Percentiles rank a stretch among this genome's conserved stretches.
phyloP scores from a whole-genome alignment of 2,888 invertebrate species.

The Buathra laborator region DNA sequence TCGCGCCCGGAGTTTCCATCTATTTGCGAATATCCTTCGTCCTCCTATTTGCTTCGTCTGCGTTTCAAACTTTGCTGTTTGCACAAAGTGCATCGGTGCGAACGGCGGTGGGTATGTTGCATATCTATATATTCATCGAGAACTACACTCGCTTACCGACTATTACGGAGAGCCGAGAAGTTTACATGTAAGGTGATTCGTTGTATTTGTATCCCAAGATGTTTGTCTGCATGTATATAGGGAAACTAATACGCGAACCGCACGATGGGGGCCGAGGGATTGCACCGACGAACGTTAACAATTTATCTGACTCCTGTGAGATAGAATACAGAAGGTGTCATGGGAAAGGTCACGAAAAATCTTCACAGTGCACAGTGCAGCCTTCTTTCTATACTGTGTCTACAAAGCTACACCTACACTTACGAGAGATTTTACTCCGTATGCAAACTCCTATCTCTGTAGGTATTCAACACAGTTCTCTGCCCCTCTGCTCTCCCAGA shows the following conservation, averaged over 20 bases:
- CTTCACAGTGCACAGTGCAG: slow-evolving; percentile 48
- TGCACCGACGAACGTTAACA: slow-evolving; percentile 62
- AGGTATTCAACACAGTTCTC: neutral
- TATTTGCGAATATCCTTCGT: slow-evolving; percentile 9
- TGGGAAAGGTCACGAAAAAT: slow-evolving; percentile 83
- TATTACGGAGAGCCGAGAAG: slow-evolving; percentile 14
- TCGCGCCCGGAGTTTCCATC: neutral
- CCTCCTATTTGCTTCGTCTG: neutral
- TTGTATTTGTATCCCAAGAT: neutral
- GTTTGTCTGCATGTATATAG: slow-evolving; percentile 8
- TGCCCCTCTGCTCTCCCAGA: slow-evolving; percentile 18
- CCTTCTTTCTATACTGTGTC: neutral
- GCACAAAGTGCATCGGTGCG: slow-evolving; percentile 11
- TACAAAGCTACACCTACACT: neutral
- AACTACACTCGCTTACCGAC: neutral
- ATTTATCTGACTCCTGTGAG: slow-evolving; percentile 65
- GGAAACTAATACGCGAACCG: slow-evolving; percentile 24
- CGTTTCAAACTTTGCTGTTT: slow-evolving; percentile 1
- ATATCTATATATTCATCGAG: neutral
- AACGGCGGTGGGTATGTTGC: neutral
- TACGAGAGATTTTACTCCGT: neutral
- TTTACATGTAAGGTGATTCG: neutral
- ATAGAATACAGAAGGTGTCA: slow-evolving; percentile 73
- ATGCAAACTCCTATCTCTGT: neutral
- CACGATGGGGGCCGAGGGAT: slow-evolving; percentile 44